phyloP scores from a whole-genome alignment of 1,140 invertebrate genomes.

The Neocloeon triangulifer region DNA sequence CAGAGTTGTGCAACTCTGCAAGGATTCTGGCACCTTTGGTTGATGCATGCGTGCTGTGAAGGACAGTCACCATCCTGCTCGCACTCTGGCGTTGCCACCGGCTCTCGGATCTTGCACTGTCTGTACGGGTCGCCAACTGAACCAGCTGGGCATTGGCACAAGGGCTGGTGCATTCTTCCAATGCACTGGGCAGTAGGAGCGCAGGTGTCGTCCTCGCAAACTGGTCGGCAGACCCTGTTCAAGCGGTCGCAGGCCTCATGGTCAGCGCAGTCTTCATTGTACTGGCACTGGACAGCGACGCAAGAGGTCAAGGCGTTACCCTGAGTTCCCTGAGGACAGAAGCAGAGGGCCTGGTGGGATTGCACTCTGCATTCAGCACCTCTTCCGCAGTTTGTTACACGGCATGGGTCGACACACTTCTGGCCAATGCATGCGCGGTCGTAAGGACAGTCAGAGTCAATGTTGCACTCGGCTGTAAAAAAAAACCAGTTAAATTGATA shows the following conservation, averaged over 20 bases:
- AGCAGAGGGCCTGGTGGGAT: slow-evolving; percentile 53
- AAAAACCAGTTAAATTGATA: slow-evolving; percentile 2
- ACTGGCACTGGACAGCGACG: slow-evolving; percentile 59
- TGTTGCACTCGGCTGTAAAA: slow-evolving; percentile 55
- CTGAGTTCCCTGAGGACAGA: slow-evolving; percentile 62
- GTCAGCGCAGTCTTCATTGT: slow-evolving; percentile 72
- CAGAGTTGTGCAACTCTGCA: slow-evolving; percentile 45
- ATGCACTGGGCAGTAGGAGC: slow-evolving; percentile 48
- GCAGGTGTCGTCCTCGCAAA: slow-evolving; percentile 49
- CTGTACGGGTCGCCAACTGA: slow-evolving; percentile 56
- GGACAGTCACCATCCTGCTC: slow-evolving; percentile 50
- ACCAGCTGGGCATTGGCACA: slow-evolving; percentile 50
- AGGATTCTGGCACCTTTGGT: slow-evolving; percentile 48
- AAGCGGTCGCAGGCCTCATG: slow-evolving; percentile 65
- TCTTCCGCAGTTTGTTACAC: slow-evolving; percentile 40
- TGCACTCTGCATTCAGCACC: slow-evolving; percentile 52
- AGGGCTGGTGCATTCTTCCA: slow-evolving; percentile 48
- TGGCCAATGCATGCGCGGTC: slow-evolving; percentile 58
- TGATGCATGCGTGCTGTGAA: slow-evolving; percentile 47
- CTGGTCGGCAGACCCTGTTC: slow-evolving; percentile 60
- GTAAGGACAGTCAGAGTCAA: slow-evolving; percentile 61
- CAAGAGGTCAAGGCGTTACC: slow-evolving; percentile 61
- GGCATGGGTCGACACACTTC: slow-evolving; percentile 60
- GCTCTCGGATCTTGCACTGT: slow-evolving; percentile 35
- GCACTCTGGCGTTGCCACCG: slow-evolving; percentile 31